phyloP scores from a whole-genome alignment of 2,113 vertebrate species.

The Varanus salvator region DNA sequence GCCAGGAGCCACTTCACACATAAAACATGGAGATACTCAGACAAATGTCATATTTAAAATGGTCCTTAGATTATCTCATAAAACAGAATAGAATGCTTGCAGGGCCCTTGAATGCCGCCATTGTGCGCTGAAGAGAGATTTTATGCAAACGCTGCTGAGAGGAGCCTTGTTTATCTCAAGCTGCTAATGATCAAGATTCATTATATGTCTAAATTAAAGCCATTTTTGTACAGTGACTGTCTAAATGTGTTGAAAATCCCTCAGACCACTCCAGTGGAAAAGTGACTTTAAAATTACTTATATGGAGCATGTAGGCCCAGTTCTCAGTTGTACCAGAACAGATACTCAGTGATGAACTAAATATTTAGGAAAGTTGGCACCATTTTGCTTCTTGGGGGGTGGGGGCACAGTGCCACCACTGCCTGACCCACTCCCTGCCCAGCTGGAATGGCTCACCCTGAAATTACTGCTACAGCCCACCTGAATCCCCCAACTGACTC shows the following conservation, averaged over 20 bases:
- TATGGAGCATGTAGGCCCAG: too few relatives aligned
- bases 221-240: not conserved
- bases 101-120: not conserved
- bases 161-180: not conserved
- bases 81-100: not conserved
- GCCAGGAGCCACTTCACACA: not conserved
- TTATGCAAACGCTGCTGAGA: not conserved
- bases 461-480: not conserved
- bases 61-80: not conserved
- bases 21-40: not conserved
- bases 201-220: not conserved
- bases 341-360: not conserved
- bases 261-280: not conserved
- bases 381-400: not conserved
- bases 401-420: too few relatives aligned
- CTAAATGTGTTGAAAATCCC: not conserved
- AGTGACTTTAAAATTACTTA: not conserved
- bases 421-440: too few relatives aligned
- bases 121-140: not conserved
- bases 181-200: not conserved
- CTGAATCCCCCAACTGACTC: not conserved
- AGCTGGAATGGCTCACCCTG: not conserved
- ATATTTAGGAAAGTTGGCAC: not conserved
- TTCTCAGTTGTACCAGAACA: not conserved
- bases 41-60: not conserved